These are phyloP conservation scores for Sebastes itinus DNA, from an alignment of 2,797 vertebrate species.

Conservation along the genomic window DNA sequence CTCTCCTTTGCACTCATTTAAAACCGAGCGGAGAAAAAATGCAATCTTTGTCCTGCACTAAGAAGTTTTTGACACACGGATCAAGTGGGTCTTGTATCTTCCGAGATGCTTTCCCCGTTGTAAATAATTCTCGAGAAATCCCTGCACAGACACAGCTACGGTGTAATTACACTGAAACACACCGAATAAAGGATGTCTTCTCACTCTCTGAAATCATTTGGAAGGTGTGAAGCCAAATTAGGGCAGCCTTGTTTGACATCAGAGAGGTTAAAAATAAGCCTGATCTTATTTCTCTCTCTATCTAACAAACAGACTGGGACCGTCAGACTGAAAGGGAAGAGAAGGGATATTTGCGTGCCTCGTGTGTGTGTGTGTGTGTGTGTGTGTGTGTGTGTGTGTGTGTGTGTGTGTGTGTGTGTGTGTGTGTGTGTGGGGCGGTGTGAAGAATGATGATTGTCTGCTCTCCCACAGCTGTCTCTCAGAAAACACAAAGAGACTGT, in stretches of 20 bases:
- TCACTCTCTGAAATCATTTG: constrained; percentile 21
- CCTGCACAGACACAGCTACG: background rate
- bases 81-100: constrained; percentile 18
- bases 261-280: constrained; percentile 43
- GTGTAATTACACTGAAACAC: background rate
- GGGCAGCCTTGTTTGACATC: constrained; percentile 39
- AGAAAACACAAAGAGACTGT: constrained; percentile 53
- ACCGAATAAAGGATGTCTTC: background rate
- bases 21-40: background rate
- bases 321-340: constrained; percentile 18
- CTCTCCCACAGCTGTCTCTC: constrained; percentile 49
- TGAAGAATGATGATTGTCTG: constrained; percentile 45
- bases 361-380: background rate
- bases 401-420: background rate
- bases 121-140: background rate
- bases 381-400: background rate
- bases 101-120: constrained; percentile 3
- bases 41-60: background rate
- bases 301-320: constrained; percentile 15
- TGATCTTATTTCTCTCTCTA: constrained; percentile 30
- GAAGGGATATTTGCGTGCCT: constrained; percentile 1
- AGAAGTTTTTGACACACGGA: constrained; percentile 13
- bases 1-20: background rate
- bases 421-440: background rate
- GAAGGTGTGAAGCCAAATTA: constrained; percentile 28